Conservation (phyloP, 1,140 invertebrate species). For the Teleopsis dalmanni region DNA sequence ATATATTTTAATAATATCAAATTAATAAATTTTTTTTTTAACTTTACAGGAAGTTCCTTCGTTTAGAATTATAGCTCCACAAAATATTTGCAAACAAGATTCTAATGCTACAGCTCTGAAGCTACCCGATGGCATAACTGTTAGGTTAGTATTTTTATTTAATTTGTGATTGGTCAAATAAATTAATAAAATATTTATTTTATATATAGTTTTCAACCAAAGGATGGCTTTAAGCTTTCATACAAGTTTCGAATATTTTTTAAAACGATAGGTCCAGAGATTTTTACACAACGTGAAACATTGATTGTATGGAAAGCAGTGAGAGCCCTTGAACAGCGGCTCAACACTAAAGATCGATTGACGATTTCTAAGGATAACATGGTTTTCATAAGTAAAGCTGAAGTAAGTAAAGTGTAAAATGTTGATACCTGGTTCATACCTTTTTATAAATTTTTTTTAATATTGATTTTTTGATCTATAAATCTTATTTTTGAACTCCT, state of each 20-base stretch:
- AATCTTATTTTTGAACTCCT: too few relatives aligned
- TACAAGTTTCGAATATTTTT: slow-evolving; percentile 11
- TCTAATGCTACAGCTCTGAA: neutral
- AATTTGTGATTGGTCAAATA: neutral
- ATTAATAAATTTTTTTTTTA: too few relatives aligned
- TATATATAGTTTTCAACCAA: slow-evolving; percentile 2
- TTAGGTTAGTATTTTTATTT: too few relatives aligned
- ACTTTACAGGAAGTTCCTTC: slow-evolving; percentile 7
- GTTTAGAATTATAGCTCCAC: slow-evolving; percentile 9
- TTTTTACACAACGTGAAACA: slow-evolving; percentile 2
- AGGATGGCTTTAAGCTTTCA: slow-evolving; percentile 7
- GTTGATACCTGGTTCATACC: neutral
- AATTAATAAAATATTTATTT: neutral
- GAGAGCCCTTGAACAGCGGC: neutral
- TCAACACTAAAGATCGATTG: slow-evolving; percentile 4
- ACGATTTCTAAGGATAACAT: slow-evolving; percentile 5
- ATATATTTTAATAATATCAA: too few relatives aligned
- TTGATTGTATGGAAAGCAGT: slow-evolving; percentile 6
- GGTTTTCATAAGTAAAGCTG: slow-evolving; percentile 2
- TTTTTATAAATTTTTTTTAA: neutral
- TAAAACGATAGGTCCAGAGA: neutral
- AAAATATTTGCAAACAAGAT: slow-evolving; percentile 6
- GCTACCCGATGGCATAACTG: neutral
- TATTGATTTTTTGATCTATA: too few relatives aligned
- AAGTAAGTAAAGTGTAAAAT: too few relatives aligned